These are phyloP conservation scores for Sinonovacula constricta DNA, from an alignment of 1,140 invertebrate genomes.

Conservation along the genomic window DNA sequence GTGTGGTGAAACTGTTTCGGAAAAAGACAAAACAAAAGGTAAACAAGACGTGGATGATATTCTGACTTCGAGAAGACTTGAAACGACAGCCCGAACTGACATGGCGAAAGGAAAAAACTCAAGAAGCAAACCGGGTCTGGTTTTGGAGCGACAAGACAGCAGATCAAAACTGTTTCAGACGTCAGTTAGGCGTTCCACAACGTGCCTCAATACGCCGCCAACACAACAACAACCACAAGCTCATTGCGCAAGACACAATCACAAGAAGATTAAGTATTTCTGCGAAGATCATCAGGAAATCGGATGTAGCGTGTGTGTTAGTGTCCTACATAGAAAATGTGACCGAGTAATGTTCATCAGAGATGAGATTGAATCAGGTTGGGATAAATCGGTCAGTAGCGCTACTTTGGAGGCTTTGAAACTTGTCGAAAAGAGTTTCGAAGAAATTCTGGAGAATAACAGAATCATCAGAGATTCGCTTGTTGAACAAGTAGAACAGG, in stretches of 20 bases:
- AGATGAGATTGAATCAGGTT: constrained; percentile 31
- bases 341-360: constrained; percentile 45
- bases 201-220: background rate
- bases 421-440: constrained; percentile 28
- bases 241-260: constrained; percentile 18
- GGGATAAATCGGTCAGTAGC: constrained; percentile 1
- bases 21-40: background rate
- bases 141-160: background rate
- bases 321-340: constrained; percentile 35
- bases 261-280: constrained; percentile 50
- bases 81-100: background rate
- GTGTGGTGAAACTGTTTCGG: constrained; percentile 36
- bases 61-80: background rate
- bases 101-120: background rate
- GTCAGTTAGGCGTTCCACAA: background rate
- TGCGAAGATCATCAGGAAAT: constrained; percentile 50
- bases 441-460: constrained; percentile 21
- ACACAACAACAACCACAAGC: background rate
- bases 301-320: constrained; percentile 40
- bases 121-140: no score
- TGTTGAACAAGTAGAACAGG: background rate
- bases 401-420: constrained; percentile 14
- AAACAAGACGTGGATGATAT: background rate
- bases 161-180: background rate
- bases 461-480: constrained; percentile 5